Evolutionary conservation across 2,113 vertebrate genomes (phyloP).

Genomic region (Chinchilla lanigera): DNA sequence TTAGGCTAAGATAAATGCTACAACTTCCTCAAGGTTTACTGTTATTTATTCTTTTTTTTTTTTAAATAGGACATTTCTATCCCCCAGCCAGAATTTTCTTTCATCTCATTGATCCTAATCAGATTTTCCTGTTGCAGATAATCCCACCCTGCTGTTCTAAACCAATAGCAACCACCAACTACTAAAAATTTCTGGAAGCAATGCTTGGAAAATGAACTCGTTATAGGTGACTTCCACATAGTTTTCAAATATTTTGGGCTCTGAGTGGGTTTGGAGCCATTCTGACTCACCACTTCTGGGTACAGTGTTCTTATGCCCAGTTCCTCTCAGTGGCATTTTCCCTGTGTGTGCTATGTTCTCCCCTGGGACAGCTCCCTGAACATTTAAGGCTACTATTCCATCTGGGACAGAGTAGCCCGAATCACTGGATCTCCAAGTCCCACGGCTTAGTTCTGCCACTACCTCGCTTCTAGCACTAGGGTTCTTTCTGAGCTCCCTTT

Average conservation of each 20-base stretch:
- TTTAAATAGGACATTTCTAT: not conserved
- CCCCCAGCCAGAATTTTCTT: conserved; percentile 54
- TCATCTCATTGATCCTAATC: conserved; percentile 61
- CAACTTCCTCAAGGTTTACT: not conserved
- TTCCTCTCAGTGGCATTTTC: not conserved
- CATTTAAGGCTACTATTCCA: not conserved
- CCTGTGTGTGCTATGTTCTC: not conserved
- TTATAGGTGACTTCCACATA: not conserved
- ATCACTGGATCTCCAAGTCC: not conserved
- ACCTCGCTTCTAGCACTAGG: not conserved
- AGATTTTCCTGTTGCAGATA: not conserved
- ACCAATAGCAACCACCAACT: not conserved
- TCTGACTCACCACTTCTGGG: not conserved
- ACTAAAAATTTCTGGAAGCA: conserved; percentile 22
- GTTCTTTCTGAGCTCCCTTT: not conserved
- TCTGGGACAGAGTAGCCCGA: not conserved
- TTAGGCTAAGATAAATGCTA: not conserved
- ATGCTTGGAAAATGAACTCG: not conserved
- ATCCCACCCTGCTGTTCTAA: conserved; percentile 38
- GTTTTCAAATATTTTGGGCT: conserved; percentile 39
- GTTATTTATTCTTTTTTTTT: conserved; percentile 3
- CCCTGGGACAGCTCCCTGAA: not conserved
- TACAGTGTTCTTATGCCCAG: not conserved
- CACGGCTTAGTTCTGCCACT: not conserved
- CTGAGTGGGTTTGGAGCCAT: not conserved